phyloP scores from a whole-genome alignment of 2,797 vertebrate genomes.

The Sebastes dallii region DNA sequence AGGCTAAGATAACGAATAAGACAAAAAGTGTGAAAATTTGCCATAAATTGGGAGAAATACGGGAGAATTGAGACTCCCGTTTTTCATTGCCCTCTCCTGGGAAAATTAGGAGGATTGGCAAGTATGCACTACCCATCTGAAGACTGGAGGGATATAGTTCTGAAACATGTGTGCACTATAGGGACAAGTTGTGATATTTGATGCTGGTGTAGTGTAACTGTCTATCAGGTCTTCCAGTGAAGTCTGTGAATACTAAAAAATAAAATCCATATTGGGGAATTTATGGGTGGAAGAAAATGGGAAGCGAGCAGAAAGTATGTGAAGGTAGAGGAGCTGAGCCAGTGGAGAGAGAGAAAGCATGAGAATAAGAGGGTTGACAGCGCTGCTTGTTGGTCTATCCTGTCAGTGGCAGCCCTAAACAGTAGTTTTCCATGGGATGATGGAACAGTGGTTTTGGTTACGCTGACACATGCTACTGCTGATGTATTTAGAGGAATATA shows the following conservation, averaged over 20 bases:
- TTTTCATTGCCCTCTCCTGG: no score
- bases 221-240: background rate
- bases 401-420: conserved; percentile 55
- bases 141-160: conserved; percentile 7
- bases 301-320: conserved; percentile 5
- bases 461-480: conserved; percentile 74
- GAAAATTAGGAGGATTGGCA: no score
- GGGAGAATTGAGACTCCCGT: no score
- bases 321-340: conserved; percentile 15
- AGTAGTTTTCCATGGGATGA: conserved; percentile 72
- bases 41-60: no score
- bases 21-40: no score
- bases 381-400: conserved; percentile 41
- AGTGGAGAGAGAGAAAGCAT: conserved; percentile 16
- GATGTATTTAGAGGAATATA: conserved; percentile 82
- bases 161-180: background rate
- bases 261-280: conserved; percentile 13
- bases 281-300: conserved; percentile 11
- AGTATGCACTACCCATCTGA: background rate
- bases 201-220: background rate
- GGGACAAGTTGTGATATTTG: background rate
- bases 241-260: background rate
- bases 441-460: conserved; percentile 69
- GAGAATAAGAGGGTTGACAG: conserved; percentile 50
- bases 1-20: no score